Conservation (phyloP, 1,140 invertebrate genomes). For the Drosophila parvula region DNA sequence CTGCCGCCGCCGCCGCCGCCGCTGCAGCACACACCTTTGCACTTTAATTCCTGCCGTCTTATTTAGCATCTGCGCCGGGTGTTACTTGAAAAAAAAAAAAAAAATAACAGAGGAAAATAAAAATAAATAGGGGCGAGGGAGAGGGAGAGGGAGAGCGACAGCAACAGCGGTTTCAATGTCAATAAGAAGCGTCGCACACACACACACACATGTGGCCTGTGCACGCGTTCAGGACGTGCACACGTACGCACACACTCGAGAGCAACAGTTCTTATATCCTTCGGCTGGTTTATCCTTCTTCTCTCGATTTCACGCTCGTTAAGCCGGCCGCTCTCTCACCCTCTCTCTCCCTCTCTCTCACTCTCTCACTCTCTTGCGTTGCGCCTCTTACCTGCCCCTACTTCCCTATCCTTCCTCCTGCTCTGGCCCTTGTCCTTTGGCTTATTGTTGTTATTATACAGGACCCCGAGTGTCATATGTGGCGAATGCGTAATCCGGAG, state of each 20-base stretch:
- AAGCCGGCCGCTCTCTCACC: constrained; percentile 10
- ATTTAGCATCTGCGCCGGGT: constrained; percentile 80
- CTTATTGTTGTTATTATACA: constrained; percentile 21
- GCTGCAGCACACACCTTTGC: constrained; percentile 56
- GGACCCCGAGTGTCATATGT: constrained; percentile 24
- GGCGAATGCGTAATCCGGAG: constrained; percentile 58
- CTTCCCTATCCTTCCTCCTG: background rate
- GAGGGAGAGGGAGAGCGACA: constrained; percentile 8
- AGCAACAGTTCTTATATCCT: constrained; percentile 56
- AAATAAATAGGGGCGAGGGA: constrained; percentile 5
- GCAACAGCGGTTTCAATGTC: constrained; percentile 57
- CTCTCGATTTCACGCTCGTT: constrained; percentile 43
- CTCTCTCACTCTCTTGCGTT: constrained; percentile 2
- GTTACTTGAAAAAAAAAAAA: constrained; percentile 54
- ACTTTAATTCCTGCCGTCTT: constrained; percentile 77
- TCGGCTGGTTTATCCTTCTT: constrained; percentile 45
- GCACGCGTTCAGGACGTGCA: constrained; percentile 74
- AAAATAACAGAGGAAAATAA: background rate
- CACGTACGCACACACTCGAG: constrained; percentile 27
- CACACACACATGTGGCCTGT: constrained; percentile 38
- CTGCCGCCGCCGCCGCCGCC: constrained; percentile 20
- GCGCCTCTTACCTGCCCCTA: constrained; percentile 2
- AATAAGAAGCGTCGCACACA: constrained; percentile 53
- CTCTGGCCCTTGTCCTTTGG: background rate
- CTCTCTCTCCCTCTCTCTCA: constrained; percentile 1